Evolutionary conservation across 2,113 vertebrate species (phyloP).

Genomic region (Hystrix brachyura): DNA sequence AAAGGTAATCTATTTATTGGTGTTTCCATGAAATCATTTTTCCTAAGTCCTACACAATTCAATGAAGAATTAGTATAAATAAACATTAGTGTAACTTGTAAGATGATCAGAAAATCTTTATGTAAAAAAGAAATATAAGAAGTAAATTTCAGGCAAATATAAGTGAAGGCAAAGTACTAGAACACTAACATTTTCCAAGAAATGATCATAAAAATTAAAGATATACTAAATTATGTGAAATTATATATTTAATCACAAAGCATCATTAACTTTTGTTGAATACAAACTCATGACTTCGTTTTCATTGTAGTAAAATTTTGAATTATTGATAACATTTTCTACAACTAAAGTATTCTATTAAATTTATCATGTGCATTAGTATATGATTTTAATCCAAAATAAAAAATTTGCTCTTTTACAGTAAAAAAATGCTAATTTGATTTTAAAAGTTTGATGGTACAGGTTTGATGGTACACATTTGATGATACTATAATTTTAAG

Average conservation of each 20-base stretch:
- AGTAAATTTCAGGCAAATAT: conserved; percentile 30
- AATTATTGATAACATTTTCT: conserved; percentile 41
- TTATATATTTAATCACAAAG: not conserved
- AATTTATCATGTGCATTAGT: not conserved
- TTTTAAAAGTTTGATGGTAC: conserved; percentile 35
- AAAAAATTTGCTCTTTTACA: conserved; percentile 13
- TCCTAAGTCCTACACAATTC: conserved; percentile 22
- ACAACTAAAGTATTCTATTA: conserved; percentile 1
- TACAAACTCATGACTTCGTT: conserved; percentile 23
- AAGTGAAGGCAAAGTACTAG: conserved; percentile 28
- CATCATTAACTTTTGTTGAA: not conserved
- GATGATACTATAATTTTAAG: not conserved
- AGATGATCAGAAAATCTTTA: conserved; percentile 35
- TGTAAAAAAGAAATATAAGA: conserved; percentile 49
- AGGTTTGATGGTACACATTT: not conserved
- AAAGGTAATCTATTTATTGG: conserved; percentile 28
- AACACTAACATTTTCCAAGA: not conserved
- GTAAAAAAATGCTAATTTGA: conserved; percentile 2
- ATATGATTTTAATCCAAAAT: conserved; percentile 34
- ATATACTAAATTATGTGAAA: conserved; percentile 20
- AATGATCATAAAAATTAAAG: not conserved
- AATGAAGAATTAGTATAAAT: conserved; percentile 11
- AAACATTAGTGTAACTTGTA: not conserved
- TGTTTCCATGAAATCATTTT: conserved; percentile 1
- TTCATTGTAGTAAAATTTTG: conserved; percentile 10